Base-by-base conservation (phyloP, 2,113 vertebrate genomes). In the Semnopithecus entellus region DNA sequence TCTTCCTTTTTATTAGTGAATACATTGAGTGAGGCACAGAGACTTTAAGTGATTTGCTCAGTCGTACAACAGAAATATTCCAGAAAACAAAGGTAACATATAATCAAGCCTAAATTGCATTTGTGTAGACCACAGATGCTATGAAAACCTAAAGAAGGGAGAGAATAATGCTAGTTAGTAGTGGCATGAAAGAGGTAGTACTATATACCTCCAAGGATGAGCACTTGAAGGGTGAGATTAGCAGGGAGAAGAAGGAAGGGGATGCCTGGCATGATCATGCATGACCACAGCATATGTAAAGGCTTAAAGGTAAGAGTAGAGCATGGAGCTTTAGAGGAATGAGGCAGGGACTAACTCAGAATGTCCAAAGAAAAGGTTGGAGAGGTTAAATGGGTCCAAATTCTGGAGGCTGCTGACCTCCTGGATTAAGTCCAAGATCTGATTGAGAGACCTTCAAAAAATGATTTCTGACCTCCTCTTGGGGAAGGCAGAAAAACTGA, bases 381-480 rank as follows among this genome's bases (percentile, higher is more conserved):
- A 94, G 32, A 38, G 40, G 6, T 82, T 80, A 52, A 88, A 66
- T 40, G 23, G 23, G 13, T 76, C 45, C 40, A 70, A 75, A 90
- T 79, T 68, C 30, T 91, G 50, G 8, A 91, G 45, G 52, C 20
- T 9, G 64, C 48, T 79, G 14, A 61, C 72, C 50, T 84, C 64
- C 66, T 35, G 50, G 50, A 87, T 84, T 38, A 95, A 93, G 52
- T 80, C 25, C 50, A 64, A 52, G 17, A 2, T 64, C 12, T 68
- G 32, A 14, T 30, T 22, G 55, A 95, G 64, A 92, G 84, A 8
- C 11, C n/a, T 38, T 35, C 23, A 48, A 92, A 90, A 82, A 64
- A 50, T 45, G 27, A 94, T 22, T 87, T 95, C 25, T 95, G n/a
- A 75, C 78, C 88, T 84, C 48, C 55, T 93, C 38, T 40, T 64